Base-by-base conservation (phyloP, 2,113 vertebrate genomes). In the Campylorhamphus procurvoides region DNA sequence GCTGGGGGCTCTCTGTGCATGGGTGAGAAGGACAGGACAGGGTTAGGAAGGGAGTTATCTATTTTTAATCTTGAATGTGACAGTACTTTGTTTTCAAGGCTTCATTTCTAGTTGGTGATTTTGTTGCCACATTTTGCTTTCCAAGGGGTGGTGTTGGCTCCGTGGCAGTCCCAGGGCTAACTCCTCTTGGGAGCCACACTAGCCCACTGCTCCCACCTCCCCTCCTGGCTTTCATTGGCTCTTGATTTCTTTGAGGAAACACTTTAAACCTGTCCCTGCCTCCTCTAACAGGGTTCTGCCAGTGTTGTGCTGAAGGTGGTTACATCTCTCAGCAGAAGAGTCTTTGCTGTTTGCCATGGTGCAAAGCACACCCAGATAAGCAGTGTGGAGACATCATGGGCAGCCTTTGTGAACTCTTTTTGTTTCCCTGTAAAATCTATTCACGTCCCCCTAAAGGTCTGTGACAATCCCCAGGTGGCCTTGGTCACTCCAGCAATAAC, bases 381-480 rank as follows among this genome's bases (percentile, higher is more conserved):
- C 60, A 22, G 62, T 42, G 80, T 83, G 52, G 6, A 56, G 33
- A 25, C 28, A 37, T 29, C 73, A 46, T 53, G 33, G 18, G 13
- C 15, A 28, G 50, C 23, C 25, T 64, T 49, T 42, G 3, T 0
- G 0, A 63, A 42, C 8, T 7, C 2, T 15, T 6, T 20, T 20
- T 14, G 2, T 13, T 11, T 31, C 12, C 4, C 11, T 11, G 6
- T 76, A 42, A 69, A 64, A 68, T 69, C 69, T 62, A 8, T 37
- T 82, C 31, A 28, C 7, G 25, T 2, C 6, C n/a, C 18, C 7
- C 12, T 10, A 5, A 60, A 68, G 25, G 27, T 29, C 27, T 72
- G 17, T 83, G 83, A 50, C 28, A 8, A 20, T 12, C 44, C 37
- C 69, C 3, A 0, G 2, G 29, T 83, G 84, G 75, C 76, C 59